These are phyloP conservation scores for Dinoponera quadriceps DNA, from an alignment of 1,140 invertebrate genomes.

Conservation along the genomic window DNA sequence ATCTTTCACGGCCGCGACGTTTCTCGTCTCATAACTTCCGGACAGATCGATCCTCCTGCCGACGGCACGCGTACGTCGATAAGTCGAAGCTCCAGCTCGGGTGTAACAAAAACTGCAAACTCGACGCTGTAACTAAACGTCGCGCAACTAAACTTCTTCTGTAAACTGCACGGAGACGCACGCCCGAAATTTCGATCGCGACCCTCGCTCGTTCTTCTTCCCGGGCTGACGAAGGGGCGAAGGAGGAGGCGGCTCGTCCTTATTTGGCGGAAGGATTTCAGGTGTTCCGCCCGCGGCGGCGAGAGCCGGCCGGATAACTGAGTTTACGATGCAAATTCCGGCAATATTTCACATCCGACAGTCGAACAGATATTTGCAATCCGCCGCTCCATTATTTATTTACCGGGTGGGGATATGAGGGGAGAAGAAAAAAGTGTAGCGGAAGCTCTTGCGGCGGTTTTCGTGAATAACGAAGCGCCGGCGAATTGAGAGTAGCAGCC, in stretches of 20 bases:
- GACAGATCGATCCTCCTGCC: too few relatives aligned
- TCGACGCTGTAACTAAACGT: too few relatives aligned
- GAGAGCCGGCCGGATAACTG: constrained; percentile 11
- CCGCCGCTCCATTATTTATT: constrained; percentile 60
- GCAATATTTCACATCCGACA: constrained; percentile 59
- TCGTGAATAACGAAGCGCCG: constrained; percentile 55
- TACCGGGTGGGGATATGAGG: constrained; percentile 37
- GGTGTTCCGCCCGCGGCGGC: constrained; percentile 11
- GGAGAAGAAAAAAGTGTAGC: constrained; percentile 33
- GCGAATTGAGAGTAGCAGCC: constrained; percentile 17
- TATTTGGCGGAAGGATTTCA: constrained; percentile 21
- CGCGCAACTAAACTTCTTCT: too few relatives aligned
- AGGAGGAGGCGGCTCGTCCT: background rate
- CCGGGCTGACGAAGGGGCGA: background rate
- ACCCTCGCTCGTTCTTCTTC: background rate
- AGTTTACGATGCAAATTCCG: constrained; percentile 58
- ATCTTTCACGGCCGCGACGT: too few relatives aligned
- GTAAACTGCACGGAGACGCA: background rate
- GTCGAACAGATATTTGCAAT: constrained; percentile 63
- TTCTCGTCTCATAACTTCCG: too few relatives aligned
- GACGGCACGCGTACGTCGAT: too few relatives aligned
- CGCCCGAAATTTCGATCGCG: constrained; percentile 15
- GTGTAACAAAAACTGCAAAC: too few relatives aligned
- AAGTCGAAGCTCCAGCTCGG: too few relatives aligned
- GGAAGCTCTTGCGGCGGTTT: background rate